Percentiles rank a stretch among this genome's conserved stretches.
Conservation (phyloP, 2,888 invertebrate genomes). For the Strigamia maritima region DNA sequence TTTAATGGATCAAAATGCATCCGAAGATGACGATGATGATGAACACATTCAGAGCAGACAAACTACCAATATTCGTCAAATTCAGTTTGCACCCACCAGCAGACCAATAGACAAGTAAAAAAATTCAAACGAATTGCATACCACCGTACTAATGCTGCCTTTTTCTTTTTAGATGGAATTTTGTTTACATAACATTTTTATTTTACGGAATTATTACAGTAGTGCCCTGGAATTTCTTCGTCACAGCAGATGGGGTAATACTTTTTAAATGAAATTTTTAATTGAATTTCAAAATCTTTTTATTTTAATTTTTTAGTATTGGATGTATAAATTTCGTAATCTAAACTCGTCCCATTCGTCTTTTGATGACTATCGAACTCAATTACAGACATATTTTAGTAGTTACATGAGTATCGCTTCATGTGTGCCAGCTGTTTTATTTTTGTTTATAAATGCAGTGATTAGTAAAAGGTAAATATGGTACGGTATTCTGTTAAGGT, state of each 20-base stretch:
- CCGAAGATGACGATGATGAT: no score
- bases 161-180: background rate
- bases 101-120: no score
- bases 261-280: background rate
- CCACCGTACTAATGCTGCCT: no score
- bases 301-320: background rate
- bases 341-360: background rate
- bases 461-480: background rate
- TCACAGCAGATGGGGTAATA: slow-evolving; percentile 1
- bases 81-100: no score
- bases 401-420: slow-evolving; percentile 27
- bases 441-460: background rate
- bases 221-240: background rate
- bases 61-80: no score
- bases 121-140: no score
- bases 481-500: background rate
- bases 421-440: background rate
- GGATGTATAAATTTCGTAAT: slow-evolving; percentile 25
- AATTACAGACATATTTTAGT: background rate
- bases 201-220: background rate
- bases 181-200: background rate
- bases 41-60: no score
- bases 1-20: no score
- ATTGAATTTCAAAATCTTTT: background rate
- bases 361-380: background rate